A percentile compares a stretch with the other conserved stretches of the same genome.
phyloP scores from a whole-genome alignment of 2,888 invertebrate genomes.

The Trachelus troglodyta region DNA sequence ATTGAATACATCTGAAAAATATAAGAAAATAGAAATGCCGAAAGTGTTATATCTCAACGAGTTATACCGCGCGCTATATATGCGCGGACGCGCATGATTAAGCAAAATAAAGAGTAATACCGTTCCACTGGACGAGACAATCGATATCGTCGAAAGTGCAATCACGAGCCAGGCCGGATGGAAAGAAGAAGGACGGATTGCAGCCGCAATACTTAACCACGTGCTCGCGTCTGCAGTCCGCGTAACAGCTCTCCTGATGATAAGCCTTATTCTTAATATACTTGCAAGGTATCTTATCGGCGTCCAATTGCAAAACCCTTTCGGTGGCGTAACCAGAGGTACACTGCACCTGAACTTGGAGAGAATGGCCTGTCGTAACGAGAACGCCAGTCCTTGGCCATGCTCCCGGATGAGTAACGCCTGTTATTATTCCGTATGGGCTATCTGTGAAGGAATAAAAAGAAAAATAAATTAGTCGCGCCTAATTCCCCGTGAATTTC shows the following conservation, averaged over 20 bases:
- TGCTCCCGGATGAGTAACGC: conserved; percentile 43
- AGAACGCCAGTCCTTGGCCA: conserved; percentile 45
- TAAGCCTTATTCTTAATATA: conserved; percentile 37
- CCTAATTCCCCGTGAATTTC: conserved; percentile 9
- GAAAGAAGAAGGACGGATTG: conserved; percentile 48
- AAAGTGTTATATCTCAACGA: too few species aligned
- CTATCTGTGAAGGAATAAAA: conserved; percentile 16
- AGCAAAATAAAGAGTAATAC: conserved; percentile 29
- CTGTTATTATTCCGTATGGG: conserved; percentile 33
- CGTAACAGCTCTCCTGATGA: conserved; percentile 47
- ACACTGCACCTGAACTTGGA: conserved; percentile 44
- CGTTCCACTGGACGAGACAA: conserved; percentile 46
- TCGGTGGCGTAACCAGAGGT: conserved; percentile 43
- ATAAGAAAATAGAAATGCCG: too few species aligned
- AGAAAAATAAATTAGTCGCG: neutral
- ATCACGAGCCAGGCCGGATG: conserved; percentile 27
- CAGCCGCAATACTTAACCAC: conserved; percentile 49
- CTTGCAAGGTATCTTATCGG: conserved; percentile 41
- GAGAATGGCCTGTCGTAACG: conserved; percentile 38
- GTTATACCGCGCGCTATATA: too few species aligned
- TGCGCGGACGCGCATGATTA: too few species aligned
- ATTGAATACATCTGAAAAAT: conserved; percentile 45
- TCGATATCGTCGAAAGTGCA: conserved; percentile 47
- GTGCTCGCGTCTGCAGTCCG: conserved; percentile 47
- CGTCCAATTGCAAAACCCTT: conserved; percentile 32